A percentile compares a stretch with the other conserved stretches of the same genome.
Conservation (phyloP, 2,888 invertebrate genomes). For the Axea sp. region DNA sequence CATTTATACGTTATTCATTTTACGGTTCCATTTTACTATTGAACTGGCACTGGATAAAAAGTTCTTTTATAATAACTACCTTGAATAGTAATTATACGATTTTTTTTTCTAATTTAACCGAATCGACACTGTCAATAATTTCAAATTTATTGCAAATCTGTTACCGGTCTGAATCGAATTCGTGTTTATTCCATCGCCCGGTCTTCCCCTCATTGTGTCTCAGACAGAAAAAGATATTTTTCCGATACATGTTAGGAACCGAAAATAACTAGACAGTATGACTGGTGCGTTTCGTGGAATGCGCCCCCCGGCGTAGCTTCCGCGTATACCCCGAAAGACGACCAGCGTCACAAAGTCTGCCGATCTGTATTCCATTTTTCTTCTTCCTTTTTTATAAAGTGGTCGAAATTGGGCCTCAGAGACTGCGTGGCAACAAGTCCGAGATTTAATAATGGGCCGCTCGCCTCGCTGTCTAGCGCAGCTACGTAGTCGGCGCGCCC, state of each 20-base stretch:
- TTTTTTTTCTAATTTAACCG: slow-evolving; percentile 17
- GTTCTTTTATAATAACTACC: background rate
- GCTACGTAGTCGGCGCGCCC: slow-evolving; percentile 15
- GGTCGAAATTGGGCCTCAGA: slow-evolving; percentile 19
- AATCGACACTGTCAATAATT: slow-evolving; percentile 16
- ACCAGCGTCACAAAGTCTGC: slow-evolving; percentile 51
- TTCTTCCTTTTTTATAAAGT: slow-evolving; percentile 4
- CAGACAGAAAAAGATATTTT: slow-evolving; percentile 43
- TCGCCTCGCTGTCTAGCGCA: slow-evolving; percentile 54
- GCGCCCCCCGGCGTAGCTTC: slow-evolving; percentile 52
- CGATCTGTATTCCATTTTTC: slow-evolving; percentile 21
- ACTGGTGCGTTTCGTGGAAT: slow-evolving; percentile 49
- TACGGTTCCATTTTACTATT: too few species aligned
- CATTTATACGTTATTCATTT: too few species aligned
- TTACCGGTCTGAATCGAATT: slow-evolving; percentile 14
- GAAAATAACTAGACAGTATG: slow-evolving; percentile 42
- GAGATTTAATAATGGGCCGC: slow-evolving; percentile 32
- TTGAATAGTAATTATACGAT: slow-evolving; percentile 19
- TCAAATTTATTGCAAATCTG: slow-evolving; percentile 41
- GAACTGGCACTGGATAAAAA: background rate
- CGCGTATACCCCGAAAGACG: slow-evolving; percentile 24
- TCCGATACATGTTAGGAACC: slow-evolving; percentile 9
- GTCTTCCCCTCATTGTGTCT: slow-evolving; percentile 22
- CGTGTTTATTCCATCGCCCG: slow-evolving; percentile 17
- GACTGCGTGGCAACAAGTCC: slow-evolving; percentile 54